Evolutionary conservation across 2,113 vertebrate genomes (phyloP).

Genomic region (Neomonachus schauinslandi): DNA sequence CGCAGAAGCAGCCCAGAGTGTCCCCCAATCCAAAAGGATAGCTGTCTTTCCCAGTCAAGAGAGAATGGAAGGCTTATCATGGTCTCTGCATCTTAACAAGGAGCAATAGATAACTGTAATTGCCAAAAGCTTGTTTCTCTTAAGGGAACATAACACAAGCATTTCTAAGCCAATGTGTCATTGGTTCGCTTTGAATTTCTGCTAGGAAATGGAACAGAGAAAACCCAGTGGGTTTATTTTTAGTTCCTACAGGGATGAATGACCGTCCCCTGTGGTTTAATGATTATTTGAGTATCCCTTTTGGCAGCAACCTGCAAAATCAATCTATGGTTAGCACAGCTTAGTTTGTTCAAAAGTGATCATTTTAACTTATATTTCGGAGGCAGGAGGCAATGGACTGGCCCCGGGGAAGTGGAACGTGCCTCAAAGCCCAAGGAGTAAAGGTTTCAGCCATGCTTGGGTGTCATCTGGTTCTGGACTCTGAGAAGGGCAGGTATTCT

Average conservation of each 20-base stretch:
- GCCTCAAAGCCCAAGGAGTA: neutral
- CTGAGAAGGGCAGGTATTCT: neutral
- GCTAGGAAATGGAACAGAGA: neutral
- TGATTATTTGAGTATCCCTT: conserved; percentile 74
- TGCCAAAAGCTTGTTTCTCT: conserved; percentile 39
- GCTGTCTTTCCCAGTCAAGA: neutral
- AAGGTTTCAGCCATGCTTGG: neutral
- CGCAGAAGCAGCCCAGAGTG: neutral
- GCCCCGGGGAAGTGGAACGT: neutral
- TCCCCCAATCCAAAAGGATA: neutral
- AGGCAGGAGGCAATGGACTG: neutral
- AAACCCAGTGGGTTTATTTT: conserved; percentile 13
- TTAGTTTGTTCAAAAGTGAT: conserved; percentile 67
- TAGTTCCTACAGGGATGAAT: conserved; percentile 49
- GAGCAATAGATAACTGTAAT: neutral
- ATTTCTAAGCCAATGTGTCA: neutral
- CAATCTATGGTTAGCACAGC: conserved; percentile 70
- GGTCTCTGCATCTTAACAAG: neutral
- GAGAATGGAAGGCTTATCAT: neutral
- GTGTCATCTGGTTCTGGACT: neutral
- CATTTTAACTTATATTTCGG: neutral
- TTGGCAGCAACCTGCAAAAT: conserved; percentile 78
- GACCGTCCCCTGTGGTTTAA: conserved; percentile 75
- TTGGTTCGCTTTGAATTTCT: neutral
- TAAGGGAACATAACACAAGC: neutral